Conservation (phyloP, 2,888 invertebrate species). For the Athalia circularis region DNA sequence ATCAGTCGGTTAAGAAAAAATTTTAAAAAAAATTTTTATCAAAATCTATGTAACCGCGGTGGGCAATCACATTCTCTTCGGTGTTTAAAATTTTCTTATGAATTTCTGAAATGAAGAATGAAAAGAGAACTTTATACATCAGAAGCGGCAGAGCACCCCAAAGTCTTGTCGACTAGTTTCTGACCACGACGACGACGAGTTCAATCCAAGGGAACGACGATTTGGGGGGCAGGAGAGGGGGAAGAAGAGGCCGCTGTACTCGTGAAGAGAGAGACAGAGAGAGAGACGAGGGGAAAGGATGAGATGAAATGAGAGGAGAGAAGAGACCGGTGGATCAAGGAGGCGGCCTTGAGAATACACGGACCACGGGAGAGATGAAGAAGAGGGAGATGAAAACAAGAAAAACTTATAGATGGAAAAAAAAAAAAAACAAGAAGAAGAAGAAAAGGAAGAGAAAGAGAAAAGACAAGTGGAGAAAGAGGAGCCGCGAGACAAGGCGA, state of each 20-base stretch:
- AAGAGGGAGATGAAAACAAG: slow-evolving; percentile 49
- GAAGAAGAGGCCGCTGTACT: slow-evolving; percentile 40
- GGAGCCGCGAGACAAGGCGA: too few species aligned
- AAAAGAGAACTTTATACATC: too few species aligned
- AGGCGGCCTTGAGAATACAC: slow-evolving; percentile 73
- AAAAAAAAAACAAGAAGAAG: not conserved
- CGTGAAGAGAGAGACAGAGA: slow-evolving; percentile 3
- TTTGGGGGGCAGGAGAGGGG: slow-evolving; percentile 45
- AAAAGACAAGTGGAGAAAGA: too few species aligned
- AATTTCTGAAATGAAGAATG: too few species aligned
- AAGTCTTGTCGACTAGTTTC: slow-evolving; percentile 21
- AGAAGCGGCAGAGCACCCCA: slow-evolving; percentile 2
- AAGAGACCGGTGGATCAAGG: slow-evolving; percentile 59
- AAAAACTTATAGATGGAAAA: slow-evolving; percentile 44
- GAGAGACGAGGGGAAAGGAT: not conserved
- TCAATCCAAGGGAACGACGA: slow-evolving; percentile 6
- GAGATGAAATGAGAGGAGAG: not conserved
- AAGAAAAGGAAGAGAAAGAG: not conserved
- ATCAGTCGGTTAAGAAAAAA: too few species aligned
- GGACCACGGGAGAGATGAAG: slow-evolving; percentile 60
- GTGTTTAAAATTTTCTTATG: too few species aligned
- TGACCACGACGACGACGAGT: slow-evolving; percentile 19
- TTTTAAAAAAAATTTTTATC: too few species aligned
- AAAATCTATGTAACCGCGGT: too few species aligned
- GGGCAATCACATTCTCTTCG: too few species aligned